A percentile compares a stretch with the other conserved stretches of the same genome.
Conservation (phyloP, 2,113 vertebrate species). For the Hirundichthys speculiger region DNA sequence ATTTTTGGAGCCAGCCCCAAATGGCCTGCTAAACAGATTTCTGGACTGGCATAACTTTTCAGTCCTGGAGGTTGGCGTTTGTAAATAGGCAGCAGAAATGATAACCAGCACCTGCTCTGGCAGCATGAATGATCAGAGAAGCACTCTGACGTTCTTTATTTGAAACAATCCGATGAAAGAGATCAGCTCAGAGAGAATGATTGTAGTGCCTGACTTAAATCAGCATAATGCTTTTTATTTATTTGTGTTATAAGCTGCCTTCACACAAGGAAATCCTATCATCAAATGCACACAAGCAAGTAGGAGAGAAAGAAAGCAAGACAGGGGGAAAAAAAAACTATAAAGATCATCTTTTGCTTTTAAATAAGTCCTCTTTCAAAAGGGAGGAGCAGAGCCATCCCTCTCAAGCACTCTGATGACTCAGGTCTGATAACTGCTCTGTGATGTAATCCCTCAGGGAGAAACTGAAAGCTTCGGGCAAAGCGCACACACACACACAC, state of each 20-base stretch:
- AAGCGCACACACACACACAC: constrained; percentile 20
- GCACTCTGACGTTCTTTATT: background rate
- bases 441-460: constrained; percentile 63
- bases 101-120: background rate
- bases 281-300: background rate
- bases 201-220: background rate
- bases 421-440: constrained; percentile 68
- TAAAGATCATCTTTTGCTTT: constrained; percentile 15
- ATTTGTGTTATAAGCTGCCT: background rate
- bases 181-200: constrained; percentile 8
- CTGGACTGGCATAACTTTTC: background rate
- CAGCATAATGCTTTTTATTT: background rate
- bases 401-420: constrained; percentile 67
- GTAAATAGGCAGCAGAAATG: background rate
- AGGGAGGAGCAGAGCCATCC: constrained; percentile 27
- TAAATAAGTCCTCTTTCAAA: constrained; percentile 12
- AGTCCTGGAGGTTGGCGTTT: background rate
- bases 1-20: too few species aligned
- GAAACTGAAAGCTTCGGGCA: constrained; percentile 50
- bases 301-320: too few species aligned
- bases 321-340: too few species aligned
- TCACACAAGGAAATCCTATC: constrained; percentile 6
- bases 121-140: constrained; percentile 20
- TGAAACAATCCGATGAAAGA: constrained; percentile 21
- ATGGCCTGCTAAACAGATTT: background rate